Evolutionary conservation across 2,113 vertebrate species (phyloP).

Genomic region (Recurvirostra avosetta): DNA sequence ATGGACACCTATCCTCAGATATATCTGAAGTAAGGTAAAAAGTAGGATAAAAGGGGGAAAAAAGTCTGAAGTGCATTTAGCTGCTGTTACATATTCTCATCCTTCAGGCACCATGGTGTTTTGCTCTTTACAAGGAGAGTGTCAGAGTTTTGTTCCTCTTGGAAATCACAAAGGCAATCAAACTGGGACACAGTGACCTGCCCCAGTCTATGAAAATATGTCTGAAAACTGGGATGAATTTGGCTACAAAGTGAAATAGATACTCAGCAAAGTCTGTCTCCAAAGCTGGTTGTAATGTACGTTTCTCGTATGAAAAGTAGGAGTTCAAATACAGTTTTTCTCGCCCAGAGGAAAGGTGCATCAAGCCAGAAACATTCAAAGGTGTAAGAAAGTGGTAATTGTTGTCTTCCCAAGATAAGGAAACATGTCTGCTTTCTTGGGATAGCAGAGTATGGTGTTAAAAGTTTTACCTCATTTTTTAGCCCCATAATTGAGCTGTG

Average conservation of each 20-base stretch:
- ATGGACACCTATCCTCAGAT: not conserved
- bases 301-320: accelerated
- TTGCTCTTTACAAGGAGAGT: not conserved
- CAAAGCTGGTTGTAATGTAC: not conserved
- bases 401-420: not conserved
- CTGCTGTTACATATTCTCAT: not conserved
- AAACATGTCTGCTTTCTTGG: not conserved
- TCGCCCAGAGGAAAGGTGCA: not conserved
- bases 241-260: not conserved
- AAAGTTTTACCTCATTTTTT: not conserved
- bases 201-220: not conserved
- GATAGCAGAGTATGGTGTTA: not conserved
- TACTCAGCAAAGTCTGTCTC: not conserved
- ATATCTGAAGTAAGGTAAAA: not conserved
- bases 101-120: accelerated
- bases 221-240: not conserved
- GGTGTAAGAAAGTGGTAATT: not conserved
- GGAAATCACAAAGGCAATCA: not conserved
- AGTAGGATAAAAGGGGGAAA: not conserved
- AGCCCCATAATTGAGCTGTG: not conserved
- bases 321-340: not conserved
- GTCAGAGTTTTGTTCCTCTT: not conserved
- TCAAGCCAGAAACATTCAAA: not conserved
- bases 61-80: not conserved
- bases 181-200: not conserved